phyloP scores from a whole-genome alignment of 2,797 vertebrate genomes.

The Pseudochaenichthys georgianus region DNA sequence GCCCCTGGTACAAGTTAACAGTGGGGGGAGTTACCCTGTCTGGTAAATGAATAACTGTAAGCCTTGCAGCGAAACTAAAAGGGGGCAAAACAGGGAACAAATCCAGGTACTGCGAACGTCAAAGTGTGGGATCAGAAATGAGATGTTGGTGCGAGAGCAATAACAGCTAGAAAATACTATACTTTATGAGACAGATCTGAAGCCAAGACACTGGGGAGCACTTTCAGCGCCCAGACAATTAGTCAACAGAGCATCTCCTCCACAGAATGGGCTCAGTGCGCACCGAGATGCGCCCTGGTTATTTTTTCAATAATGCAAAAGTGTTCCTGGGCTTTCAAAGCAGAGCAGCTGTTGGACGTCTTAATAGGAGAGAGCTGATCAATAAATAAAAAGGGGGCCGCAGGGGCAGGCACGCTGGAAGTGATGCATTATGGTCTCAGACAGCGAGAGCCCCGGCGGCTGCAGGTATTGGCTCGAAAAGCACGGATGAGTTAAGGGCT shows the following conservation, averaged over 20 bases:
- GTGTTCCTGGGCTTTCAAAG: conserved; percentile 65
- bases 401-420: conserved; percentile 9
- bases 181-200: conserved; percentile 41
- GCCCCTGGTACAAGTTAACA: background rate
- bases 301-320: conserved; percentile 77
- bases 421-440: conserved; percentile 57
- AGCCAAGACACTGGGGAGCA: conserved; percentile 48
- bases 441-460: conserved; percentile 15
- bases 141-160: conserved; percentile 28
- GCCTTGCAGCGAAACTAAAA: conserved; percentile 43
- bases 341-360: conserved; percentile 63
- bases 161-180: conserved; percentile 46
- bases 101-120: conserved; percentile 24
- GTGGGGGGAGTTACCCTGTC: background rate
- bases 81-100: background rate
- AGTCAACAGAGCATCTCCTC: conserved; percentile 60
- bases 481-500: conserved; percentile 13
- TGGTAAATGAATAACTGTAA: conserved; percentile 60
- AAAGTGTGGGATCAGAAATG: conserved; percentile 14
- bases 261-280: conserved; percentile 30
- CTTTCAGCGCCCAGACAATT: conserved; percentile 63
- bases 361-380: conserved; percentile 72
- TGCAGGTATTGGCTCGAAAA: conserved; percentile 29
- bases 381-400: conserved; percentile 74
- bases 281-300: conserved; percentile 21